Conservation (phyloP, 2,797 vertebrate species). For the Anomalospiza imberbis region DNA sequence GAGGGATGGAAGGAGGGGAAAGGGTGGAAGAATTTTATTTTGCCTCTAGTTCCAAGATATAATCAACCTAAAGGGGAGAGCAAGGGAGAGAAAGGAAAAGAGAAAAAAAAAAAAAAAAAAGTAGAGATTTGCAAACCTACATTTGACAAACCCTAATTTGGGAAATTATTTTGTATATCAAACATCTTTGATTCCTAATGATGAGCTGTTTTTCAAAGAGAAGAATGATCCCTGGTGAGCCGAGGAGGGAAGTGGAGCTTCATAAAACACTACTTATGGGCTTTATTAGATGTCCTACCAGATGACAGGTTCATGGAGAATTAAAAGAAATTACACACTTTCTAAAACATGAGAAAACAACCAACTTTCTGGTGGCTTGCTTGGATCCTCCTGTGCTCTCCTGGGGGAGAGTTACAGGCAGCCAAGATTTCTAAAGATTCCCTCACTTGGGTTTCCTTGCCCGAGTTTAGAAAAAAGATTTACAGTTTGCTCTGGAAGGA, state of each 20-base stretch:
- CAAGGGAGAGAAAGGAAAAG: neutral
- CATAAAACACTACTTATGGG: neutral
- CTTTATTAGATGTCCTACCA: neutral
- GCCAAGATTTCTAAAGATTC: neutral
- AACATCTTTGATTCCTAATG: constrained; percentile 64
- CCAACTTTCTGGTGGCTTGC: neutral
- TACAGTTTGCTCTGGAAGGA: neutral
- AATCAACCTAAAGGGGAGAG: constrained; percentile 36
- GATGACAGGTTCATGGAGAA: neutral
- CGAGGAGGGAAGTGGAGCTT: neutral
- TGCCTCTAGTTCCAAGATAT: constrained; percentile 64
- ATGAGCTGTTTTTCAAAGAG: constrained; percentile 63
- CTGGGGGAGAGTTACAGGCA: neutral
- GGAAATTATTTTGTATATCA: constrained; percentile 68
- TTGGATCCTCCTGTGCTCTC: neutral
- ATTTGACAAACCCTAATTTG: constrained; percentile 68
- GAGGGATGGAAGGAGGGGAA: constrained; percentile 41
- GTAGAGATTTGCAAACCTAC: constrained; percentile 45
- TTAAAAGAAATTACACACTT: neutral
- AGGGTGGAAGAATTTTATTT: constrained; percentile 63
- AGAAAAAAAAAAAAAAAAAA: neutral
- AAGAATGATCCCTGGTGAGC: constrained; percentile 11
- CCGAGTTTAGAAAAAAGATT: neutral
- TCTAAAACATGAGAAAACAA: neutral
- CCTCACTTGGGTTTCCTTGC: neutral